phyloP scores from a whole-genome alignment of 2,797 vertebrate genomes.

The Naso thynnoides region DNA sequence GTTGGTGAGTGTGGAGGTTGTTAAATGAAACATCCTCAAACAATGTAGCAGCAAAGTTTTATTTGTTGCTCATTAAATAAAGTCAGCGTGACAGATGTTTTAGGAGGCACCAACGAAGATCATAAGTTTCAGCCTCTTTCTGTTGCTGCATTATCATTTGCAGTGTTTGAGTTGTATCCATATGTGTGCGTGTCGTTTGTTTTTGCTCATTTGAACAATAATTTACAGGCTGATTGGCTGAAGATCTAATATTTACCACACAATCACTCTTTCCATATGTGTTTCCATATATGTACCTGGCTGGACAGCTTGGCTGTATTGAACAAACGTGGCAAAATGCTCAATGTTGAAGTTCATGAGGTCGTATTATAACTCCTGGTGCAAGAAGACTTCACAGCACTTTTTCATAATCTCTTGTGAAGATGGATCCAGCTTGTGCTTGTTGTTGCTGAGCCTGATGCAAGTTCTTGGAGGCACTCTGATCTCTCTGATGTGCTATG shows the following conservation, averaged over 20 bases:
- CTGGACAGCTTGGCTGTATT: slow-evolving; percentile 43
- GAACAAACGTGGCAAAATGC: slow-evolving; percentile 62
- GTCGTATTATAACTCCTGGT: slow-evolving; percentile 66
- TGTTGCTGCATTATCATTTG: slow-evolving; percentile 49
- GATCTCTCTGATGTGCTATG: slow-evolving; percentile 29
- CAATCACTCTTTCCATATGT: not conserved
- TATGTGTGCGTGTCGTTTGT: too few relatives aligned
- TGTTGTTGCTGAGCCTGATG: slow-evolving; percentile 62
- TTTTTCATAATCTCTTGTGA: slow-evolving; percentile 19
- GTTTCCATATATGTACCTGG: too few relatives aligned
- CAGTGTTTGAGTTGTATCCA: slow-evolving; percentile 47
- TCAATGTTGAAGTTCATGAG: slow-evolving; percentile 66
- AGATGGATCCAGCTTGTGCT: slow-evolving; percentile 52
- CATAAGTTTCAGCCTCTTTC: slow-evolving; percentile 43
- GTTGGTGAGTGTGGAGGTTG: slow-evolving; percentile 36
- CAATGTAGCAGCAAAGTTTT: slow-evolving; percentile 32
- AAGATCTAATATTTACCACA: not conserved
- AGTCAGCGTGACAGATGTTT: slow-evolving; percentile 9
- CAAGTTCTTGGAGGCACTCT: slow-evolving; percentile 48
- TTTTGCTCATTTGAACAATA: too few relatives aligned
- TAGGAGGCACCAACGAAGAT: not conserved
- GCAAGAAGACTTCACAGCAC: slow-evolving; percentile 48
- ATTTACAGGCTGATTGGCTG: not conserved
- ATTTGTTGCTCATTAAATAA: slow-evolving; percentile 51
- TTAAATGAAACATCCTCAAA: slow-evolving; percentile 53